phyloP scores from a whole-genome alignment of 2,797 vertebrate species.

The Rhinogobio ventralis region DNA sequence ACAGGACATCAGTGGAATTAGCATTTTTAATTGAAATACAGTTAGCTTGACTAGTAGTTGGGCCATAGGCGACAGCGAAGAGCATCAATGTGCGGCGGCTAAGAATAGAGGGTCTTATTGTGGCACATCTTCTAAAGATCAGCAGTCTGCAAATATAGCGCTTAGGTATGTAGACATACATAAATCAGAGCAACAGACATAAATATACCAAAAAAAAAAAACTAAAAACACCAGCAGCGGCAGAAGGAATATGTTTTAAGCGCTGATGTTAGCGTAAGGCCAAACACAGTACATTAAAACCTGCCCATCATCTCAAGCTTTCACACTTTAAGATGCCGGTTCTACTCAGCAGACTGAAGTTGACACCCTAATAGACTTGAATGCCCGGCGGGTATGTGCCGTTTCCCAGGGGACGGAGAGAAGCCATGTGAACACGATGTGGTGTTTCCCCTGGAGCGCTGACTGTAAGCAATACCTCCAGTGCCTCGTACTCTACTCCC shows the following conservation, averaged over 20 bases:
- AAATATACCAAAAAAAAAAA: slow-evolving; percentile 27
- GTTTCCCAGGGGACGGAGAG: slow-evolving; percentile 51
- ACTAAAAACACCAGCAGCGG: slow-evolving; percentile 20
- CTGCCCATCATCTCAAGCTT: slow-evolving; percentile 31
- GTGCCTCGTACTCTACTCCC: slow-evolving; percentile 10
- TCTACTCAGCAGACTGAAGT: slow-evolving; percentile 45
- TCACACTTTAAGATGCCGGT: slow-evolving; percentile 43
- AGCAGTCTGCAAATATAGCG: slow-evolving; percentile 47
- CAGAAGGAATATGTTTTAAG: slow-evolving; percentile 19
- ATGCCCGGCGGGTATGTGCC: slow-evolving; percentile 36
- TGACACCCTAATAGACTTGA: slow-evolving; percentile 51
- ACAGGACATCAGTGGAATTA: not conserved
- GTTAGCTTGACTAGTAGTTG: not conserved
- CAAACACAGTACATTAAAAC: slow-evolving; percentile 41
- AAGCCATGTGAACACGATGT: slow-evolving; percentile 34
- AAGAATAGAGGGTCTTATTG: slow-evolving; percentile 44
- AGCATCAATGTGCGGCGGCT: slow-evolving; percentile 10
- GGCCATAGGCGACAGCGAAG: not conserved
- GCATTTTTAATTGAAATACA: not conserved
- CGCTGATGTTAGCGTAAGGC: not conserved
- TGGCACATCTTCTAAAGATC: slow-evolving; percentile 48
- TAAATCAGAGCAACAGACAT: slow-evolving; percentile 46
- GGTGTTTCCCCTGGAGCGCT: slow-evolving; percentile 30
- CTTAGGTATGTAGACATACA: slow-evolving; percentile 45
- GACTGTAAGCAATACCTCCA: slow-evolving; percentile 47